Base-by-base conservation (phyloP, 2,797 vertebrate genomes). In the Helostoma temminkii region DNA sequence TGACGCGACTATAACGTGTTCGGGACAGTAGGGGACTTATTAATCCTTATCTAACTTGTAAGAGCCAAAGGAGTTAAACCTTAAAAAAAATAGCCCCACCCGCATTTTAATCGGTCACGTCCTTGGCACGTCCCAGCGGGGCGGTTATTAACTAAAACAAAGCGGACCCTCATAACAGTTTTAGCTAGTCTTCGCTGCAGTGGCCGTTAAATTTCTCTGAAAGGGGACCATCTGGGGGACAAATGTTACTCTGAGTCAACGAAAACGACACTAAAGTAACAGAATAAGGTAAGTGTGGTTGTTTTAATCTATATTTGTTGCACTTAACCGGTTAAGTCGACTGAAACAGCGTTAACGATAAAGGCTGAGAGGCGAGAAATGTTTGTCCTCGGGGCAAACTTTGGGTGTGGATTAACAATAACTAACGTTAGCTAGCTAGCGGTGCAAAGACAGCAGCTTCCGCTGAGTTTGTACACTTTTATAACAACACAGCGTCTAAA, bases 381-480 rank as follows among this genome's bases (percentile, higher is more conserved):
- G 74, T 46, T 8, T 68, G 71, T 80, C 68, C 66, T 36, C 54
- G 22, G 79, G 64, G 56, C 47, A 56, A 83, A 88, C 25, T 89
- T 83, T 75, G 89, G 87, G 86, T 91, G 86, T 81, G 86, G 86
- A 36, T 82, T 18, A 71, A 75, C 71, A 28, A 32, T 12, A 39
- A 1, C 37, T 6, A 6, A 4, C 7, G 39, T 8, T 19, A 81
- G 50, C 58, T 12, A 45, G 8, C 0, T 14, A 2, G 14, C 6
- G 6, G 11, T 18, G 8, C 6, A 12, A 11, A 12, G 8, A 30
- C 28, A 30, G 6, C 28, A 30, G 6, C 30, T 3, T 22, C 15
- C n/a, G 7, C 7, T 16, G 12, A 4, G 3, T 8, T 16, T 0
- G 19, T 5, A 30, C 9, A 16, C 15, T 18, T 52, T 9, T 11